A percentile compares a stretch with the other conserved stretches of the same genome.
Evolutionary conservation across 53 echinoderm and acorn worm genomes (phyloP).

Genomic region (Hippasteria phrygiana): DNA sequence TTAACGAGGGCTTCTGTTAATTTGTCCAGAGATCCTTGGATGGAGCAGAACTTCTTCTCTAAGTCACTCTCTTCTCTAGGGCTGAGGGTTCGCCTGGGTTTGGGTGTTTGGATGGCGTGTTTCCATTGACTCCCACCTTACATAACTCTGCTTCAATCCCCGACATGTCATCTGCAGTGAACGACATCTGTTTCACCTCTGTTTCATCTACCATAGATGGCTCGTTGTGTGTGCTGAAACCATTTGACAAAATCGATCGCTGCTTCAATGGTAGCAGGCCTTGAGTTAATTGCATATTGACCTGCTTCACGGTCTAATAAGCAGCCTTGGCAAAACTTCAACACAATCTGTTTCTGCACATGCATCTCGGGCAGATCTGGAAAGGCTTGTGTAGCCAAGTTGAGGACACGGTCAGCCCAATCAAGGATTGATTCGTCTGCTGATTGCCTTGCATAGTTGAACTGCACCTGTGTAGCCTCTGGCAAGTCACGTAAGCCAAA

Average conservation of each 20-base stretch:
- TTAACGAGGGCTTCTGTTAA: neutral
- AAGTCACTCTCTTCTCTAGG: constrained; percentile 19
- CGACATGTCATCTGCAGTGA: neutral
- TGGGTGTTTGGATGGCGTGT: neutral
- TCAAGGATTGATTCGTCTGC: constrained; percentile 34
- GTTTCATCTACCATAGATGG: constrained; percentile 32
- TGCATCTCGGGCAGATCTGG: constrained; percentile 5
- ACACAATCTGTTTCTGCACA: constrained; percentile 30
- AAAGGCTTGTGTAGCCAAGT: constrained; percentile 46
- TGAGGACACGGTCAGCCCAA: constrained; percentile 60
- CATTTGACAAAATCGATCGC: constrained; percentile 45
- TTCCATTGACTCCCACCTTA: neutral
- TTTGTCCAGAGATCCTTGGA: constrained; percentile 19
- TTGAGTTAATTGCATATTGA: constrained; percentile 24
- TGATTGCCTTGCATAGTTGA: constrained; percentile 37
- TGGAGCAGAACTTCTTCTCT: constrained; percentile 17
- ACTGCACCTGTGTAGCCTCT: constrained; percentile 44
- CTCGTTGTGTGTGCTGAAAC: constrained; percentile 59
- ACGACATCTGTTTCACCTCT: constrained; percentile 22
- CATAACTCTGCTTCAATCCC: neutral
- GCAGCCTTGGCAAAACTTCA: constrained; percentile 61
- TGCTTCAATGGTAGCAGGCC: constrained; percentile 29
- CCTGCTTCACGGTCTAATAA: constrained; percentile 60
- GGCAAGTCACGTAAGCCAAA: constrained; percentile 51
- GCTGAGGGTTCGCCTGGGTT: neutral